Percentiles rank a stretch among this genome's conserved stretches.
phyloP scores from a whole-genome alignment of 1,140 invertebrate genomes.

The Nephotettix cincticeps region DNA sequence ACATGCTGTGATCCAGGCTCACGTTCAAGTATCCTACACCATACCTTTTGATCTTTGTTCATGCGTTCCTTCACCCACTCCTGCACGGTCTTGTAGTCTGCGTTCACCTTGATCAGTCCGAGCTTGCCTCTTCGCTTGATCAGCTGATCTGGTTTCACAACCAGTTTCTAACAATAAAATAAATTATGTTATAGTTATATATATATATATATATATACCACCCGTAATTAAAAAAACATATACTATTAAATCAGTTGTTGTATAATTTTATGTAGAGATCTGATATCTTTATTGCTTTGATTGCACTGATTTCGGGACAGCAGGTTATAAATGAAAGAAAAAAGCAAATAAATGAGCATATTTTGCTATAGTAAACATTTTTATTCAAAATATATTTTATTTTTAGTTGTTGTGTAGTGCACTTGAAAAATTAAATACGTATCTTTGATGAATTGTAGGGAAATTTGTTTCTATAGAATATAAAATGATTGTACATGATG shows the following conservation, averaged over 20 bases:
- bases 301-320: too few relatives aligned
- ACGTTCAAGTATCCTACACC: too few relatives aligned
- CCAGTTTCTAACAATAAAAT: constrained; percentile 67
- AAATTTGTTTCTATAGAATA: too few relatives aligned
- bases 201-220: too few relatives aligned
- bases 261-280: too few relatives aligned
- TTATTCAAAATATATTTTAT: not conserved
- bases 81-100: constrained; percentile 72
- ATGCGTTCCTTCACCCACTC: constrained; percentile 88
- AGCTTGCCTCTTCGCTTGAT: constrained; percentile 98
- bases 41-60: constrained; percentile 78
- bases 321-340: too few relatives aligned
- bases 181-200: too few relatives aligned
- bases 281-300: too few relatives aligned
- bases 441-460: not conserved
- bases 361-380: constrained; percentile 12
- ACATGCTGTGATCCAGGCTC: too few relatives aligned
- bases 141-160: constrained; percentile 98
- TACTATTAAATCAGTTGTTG: too few relatives aligned
- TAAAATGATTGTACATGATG: too few relatives aligned
- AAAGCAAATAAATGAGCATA: not conserved
- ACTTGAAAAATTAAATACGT: not conserved
- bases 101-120: constrained; percentile 95
- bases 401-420: not conserved
- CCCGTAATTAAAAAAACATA: too few relatives aligned